These are phyloP conservation scores for Athalia cordata DNA, from an alignment of 2,888 invertebrate species.

Conservation along the genomic window DNA sequence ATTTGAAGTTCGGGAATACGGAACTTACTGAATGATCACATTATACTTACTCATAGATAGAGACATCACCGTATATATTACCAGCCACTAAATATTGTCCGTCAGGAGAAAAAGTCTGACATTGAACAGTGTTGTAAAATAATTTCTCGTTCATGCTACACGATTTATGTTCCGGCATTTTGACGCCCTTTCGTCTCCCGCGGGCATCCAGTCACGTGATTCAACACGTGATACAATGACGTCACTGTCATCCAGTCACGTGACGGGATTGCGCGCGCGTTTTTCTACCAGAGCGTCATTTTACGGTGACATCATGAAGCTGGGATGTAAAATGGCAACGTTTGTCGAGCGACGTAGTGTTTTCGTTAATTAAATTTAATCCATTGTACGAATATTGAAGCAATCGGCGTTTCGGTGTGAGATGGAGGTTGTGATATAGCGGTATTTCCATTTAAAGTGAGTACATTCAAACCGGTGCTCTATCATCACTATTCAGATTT, in stretches of 20 bases:
- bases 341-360: constrained; percentile 27
- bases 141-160: constrained; percentile 73
- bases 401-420: not conserved
- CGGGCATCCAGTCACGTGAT: constrained; percentile 13
- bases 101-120: constrained; percentile 89
- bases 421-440: constrained; percentile 1
- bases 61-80: constrained; percentile 89
- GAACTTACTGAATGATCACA: constrained; percentile 7
- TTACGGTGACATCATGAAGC: constrained; percentile 14
- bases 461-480: not conserved
- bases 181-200: not conserved
- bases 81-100: constrained; percentile 88
- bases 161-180: constrained; percentile 56
- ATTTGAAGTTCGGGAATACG: not conserved
- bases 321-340: constrained; percentile 38
- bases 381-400: constrained; percentile 1
- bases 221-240: not conserved
- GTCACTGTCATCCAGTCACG: constrained; percentile 9
- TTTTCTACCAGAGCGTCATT: constrained; percentile 3
- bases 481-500: not conserved
- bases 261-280: constrained; percentile 9
- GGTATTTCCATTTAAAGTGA: constrained; percentile 14
- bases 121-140: constrained; percentile 87
- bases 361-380: constrained; percentile 39
- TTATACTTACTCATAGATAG: constrained; percentile 84